Base-by-base conservation (phyloP, 2,797 vertebrate genomes). In the Phoxinus dragarum region DNA sequence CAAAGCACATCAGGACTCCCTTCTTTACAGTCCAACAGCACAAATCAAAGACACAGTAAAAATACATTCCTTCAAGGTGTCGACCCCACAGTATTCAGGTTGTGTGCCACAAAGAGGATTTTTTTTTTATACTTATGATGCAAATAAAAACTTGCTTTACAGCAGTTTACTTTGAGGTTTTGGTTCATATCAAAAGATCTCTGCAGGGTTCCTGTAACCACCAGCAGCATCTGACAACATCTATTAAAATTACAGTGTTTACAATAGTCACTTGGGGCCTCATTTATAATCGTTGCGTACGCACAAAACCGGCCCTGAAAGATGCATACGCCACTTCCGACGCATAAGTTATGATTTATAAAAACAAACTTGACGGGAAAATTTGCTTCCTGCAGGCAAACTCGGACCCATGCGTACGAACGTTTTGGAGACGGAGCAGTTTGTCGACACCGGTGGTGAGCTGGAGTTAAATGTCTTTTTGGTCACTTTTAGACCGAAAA, bases 81-180 rank as follows among this genome's bases (percentile, higher is more conserved):
- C n/a, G 66, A 75, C 82, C 82, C 73, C 82, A 78, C 9, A 21
- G n/a, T 76, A 34, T 42, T 67, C 36, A 67, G 61, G 31, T 38
- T 77, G 59, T 84, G 81, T 64, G 81, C 9, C 14, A 42, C 36
- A 61, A 12, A 54, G 47, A 21, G 12, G 47, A 49, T 56, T 52
- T 47, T 47, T 47, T 14, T 47, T 21, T 54, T 21, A 7, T 19
- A 27, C 59, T 47, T 21, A 0, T 17, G 54, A n/a, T 17, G 23
- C 49, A 23, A 19, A 34, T 52, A 10, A 34, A 31, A 44, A 49
- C 8, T 21, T 44, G 16, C 64, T 42, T 59, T 17, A 61, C 16
- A 10, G 5, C 17, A 11, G 21, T 34, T 2, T 19, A 2, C 17
- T 34, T 66, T 47, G 31, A 47, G 17, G 11, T 49, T 71, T 81